Conservation (phyloP, 2,797 vertebrate species). For the Leptoclinus maculatus region DNA sequence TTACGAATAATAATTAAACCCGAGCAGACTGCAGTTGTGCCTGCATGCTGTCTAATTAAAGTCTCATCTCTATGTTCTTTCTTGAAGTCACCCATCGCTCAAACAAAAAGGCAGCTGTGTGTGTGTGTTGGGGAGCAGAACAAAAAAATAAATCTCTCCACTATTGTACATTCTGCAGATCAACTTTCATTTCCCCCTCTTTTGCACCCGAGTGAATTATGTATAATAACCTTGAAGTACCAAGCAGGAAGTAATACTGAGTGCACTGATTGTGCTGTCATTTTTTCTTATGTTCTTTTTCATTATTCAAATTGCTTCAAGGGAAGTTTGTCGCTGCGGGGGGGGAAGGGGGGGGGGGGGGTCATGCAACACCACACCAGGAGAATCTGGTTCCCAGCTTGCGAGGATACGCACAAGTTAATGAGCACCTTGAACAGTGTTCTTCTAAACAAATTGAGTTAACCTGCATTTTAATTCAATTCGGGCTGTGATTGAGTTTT, state of each 20-base stretch:
- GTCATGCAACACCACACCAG: conserved; percentile 38
- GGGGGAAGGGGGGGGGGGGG: conserved; percentile 8
- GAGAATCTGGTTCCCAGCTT: conserved; percentile 36
- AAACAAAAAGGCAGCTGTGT: conserved; percentile 57
- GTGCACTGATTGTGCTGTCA: conserved; percentile 48
- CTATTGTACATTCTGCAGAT: conserved; percentile 53
- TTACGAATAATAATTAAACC: conserved; percentile 43
- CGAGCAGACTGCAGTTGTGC: conserved; percentile 41
- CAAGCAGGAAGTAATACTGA: conserved; percentile 67
- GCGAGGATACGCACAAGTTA: conserved; percentile 47
- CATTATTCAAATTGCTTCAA: conserved; percentile 55
- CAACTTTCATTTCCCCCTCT: conserved; percentile 64
- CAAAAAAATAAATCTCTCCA: conserved; percentile 24
- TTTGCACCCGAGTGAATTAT: conserved; percentile 72
- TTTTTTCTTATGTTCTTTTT: conserved; percentile 53
- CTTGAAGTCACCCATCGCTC: conserved; percentile 30
- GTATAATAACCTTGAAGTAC: conserved; percentile 75
- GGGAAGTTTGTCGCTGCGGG: conserved; percentile 30
- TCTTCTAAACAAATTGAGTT: conserved; percentile 64
- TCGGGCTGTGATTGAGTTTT: conserved; percentile 56
- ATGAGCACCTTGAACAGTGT: conserved; percentile 62
- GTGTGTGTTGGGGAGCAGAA: conserved; percentile 42
- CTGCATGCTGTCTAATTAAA: conserved; percentile 65
- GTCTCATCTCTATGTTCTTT: conserved; percentile 40
- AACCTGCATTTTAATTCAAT: conserved; percentile 68